Conservation (phyloP, 2,113 vertebrate genomes). For the Heloderma charlesbogerti region DNA sequence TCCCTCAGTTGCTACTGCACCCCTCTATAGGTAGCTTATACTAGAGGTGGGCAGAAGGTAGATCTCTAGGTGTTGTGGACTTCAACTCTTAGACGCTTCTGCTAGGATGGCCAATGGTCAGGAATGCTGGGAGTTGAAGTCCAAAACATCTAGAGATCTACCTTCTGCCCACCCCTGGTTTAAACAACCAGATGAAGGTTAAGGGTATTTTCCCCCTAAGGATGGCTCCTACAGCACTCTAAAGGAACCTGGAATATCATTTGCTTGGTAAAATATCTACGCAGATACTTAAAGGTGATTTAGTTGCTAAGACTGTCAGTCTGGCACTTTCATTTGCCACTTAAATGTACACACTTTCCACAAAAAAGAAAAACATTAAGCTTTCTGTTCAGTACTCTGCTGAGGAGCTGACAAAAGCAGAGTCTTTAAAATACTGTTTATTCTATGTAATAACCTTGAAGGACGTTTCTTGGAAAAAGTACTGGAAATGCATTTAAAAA, state of each 20-base stretch:
- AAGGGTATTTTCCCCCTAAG: neutral
- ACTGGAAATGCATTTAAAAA: neutral
- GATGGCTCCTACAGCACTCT: neutral
- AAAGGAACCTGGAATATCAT: neutral
- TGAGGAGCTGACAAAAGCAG: neutral
- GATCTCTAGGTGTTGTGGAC: too few relatives aligned
- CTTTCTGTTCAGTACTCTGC: neutral
- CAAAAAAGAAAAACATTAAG: constrained; percentile 4
- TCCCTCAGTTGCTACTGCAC: neutral
- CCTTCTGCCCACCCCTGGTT: too few relatives aligned
- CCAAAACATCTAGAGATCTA: too few relatives aligned
- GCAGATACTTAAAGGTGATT: neutral
- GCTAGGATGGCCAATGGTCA: too few relatives aligned
- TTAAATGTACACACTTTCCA: neutral
- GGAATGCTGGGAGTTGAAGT: too few relatives aligned
- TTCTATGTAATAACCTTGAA: neutral
- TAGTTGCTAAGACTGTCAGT: neutral
- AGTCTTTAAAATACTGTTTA: neutral
- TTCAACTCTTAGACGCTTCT: too few relatives aligned
- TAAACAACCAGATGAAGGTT: neutral
- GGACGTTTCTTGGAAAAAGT: neutral
- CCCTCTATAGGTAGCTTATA: neutral
- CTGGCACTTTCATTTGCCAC: neutral
- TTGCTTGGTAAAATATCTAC: neutral
- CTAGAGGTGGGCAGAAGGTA: too few relatives aligned